These are phyloP conservation scores for Eulacestoma nigropectus DNA, from an alignment of 2,113 vertebrate genomes.

Conservation along the genomic window DNA sequence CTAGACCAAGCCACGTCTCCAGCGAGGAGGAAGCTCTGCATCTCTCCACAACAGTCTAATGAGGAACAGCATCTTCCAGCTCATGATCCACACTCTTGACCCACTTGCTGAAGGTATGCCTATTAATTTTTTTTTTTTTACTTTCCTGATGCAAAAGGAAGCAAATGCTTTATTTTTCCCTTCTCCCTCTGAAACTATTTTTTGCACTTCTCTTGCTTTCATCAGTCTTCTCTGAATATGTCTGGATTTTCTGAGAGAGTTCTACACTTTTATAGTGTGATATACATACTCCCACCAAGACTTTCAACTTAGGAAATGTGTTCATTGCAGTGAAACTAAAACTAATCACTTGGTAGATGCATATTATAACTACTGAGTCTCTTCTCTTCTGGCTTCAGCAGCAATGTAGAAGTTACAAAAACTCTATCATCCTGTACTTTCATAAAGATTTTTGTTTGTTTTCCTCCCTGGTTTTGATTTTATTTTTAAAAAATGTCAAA, in stretches of 20 bases:
- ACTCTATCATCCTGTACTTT: background rate
- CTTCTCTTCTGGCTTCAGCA: background rate
- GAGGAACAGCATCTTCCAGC: slow-evolving; percentile 98
- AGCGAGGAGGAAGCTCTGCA: slow-evolving; percentile 91
- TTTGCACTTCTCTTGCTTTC: background rate
- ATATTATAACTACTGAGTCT: background rate
- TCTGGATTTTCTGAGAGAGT: background rate
- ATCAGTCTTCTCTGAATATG: background rate
- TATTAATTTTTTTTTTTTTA: background rate
- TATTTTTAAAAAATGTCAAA: background rate
- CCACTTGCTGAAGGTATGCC: slow-evolving; percentile 85
- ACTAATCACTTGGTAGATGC: background rate
- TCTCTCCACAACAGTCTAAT: slow-evolving; percentile 97
- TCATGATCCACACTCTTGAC: slow-evolving; percentile 97
- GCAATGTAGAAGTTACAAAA: background rate
- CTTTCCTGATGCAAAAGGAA: background rate
- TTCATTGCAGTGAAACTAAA: background rate
- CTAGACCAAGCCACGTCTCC: slow-evolving; percentile 89
- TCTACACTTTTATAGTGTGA: background rate
- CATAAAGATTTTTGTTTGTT: background rate
- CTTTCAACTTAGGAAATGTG: background rate
- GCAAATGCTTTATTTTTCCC: background rate
- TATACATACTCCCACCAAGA: background rate
- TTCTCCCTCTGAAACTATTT: background rate
- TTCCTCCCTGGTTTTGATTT: background rate